A percentile compares a stretch with the other conserved stretches of the same genome.
These are phyloP conservation scores for Psephotus haematonotus DNA, from an alignment of 2,113 vertebrate species.

Conservation along the genomic window DNA sequence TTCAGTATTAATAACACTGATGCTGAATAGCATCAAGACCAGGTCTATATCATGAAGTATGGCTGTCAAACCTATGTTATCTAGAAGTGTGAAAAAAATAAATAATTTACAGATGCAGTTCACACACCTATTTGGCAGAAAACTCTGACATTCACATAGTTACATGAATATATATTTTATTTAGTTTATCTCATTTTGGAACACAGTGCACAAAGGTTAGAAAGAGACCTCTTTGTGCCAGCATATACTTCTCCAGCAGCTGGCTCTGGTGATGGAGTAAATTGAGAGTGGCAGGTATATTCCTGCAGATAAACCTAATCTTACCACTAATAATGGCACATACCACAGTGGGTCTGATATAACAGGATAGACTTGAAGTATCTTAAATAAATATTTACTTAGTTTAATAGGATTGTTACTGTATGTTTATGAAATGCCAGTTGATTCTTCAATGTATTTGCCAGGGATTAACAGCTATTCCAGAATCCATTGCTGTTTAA, in stretches of 20 bases:
- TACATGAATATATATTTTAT: background rate
- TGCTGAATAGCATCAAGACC: background rate
- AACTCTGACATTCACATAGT: background rate
- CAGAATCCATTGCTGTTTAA: constrained; percentile 36
- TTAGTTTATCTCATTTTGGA: background rate
- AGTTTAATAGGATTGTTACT: constrained; percentile 9
- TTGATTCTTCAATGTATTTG: constrained; percentile 49
- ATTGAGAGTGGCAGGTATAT: background rate
- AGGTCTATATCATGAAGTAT: background rate
- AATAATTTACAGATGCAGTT: background rate
- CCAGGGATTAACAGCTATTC: constrained; percentile 42
- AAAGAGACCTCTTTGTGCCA: background rate
- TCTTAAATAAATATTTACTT: constrained; percentile 42
- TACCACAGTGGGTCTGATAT: background rate
- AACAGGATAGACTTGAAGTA: background rate
- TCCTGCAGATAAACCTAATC: background rate
- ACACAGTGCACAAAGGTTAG: background rate
- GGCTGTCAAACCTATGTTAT: background rate
- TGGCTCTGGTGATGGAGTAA: background rate
- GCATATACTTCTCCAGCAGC: background rate
- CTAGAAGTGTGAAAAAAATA: background rate
- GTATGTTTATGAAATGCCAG: constrained; percentile 55
- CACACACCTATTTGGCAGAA: background rate
- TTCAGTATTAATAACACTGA: background rate
- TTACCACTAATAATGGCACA: background rate